These are phyloP conservation scores for Euborellia annulipes DNA, from an alignment of 1,140 invertebrate genomes.

Conservation along the genomic window DNA sequence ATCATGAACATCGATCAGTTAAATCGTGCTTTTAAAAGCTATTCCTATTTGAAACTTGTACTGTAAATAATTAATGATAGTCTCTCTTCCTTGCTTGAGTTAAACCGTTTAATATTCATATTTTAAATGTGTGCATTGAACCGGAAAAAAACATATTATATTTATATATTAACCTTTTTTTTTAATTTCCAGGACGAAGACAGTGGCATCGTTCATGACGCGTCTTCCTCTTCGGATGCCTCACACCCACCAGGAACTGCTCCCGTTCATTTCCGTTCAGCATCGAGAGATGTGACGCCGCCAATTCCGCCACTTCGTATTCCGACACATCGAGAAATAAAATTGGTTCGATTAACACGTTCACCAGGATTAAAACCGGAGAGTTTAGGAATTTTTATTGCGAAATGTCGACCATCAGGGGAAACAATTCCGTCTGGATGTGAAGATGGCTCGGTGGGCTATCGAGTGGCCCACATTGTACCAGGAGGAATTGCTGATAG, in stretches of 20 bases:
- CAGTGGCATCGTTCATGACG: slow-evolving; percentile 38
- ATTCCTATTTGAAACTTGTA: too few relatives aligned
- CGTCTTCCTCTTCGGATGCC: too few relatives aligned
- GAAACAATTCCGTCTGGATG: slow-evolving; percentile 35
- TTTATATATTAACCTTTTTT: too few relatives aligned
- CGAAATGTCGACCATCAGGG: slow-evolving; percentile 48
- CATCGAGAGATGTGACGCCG: slow-evolving; percentile 4
- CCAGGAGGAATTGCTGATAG: slow-evolving; percentile 59
- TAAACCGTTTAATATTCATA: too few relatives aligned
- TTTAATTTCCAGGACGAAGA: slow-evolving; percentile 52
- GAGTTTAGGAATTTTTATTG: slow-evolving; percentile 71
- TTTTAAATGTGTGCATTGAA: not conserved
- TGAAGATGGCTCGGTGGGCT: slow-evolving; percentile 29
- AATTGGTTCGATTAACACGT: slow-evolving; percentile 50
- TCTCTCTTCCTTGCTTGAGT: too few relatives aligned
- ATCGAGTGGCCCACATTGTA: slow-evolving; percentile 69
- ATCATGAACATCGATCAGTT: too few relatives aligned
- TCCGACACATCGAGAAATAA: slow-evolving; percentile 21
- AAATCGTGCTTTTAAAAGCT: too few relatives aligned
- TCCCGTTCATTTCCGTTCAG: slow-evolving; percentile 1
- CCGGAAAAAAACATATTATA: not conserved
- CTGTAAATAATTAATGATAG: too few relatives aligned
- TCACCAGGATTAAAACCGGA: slow-evolving; percentile 36
- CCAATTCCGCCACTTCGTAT: slow-evolving; percentile 10
- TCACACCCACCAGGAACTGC: not conserved